These are phyloP conservation scores for Gymnoscelis rufifasciata DNA, from an alignment of 2,888 invertebrate genomes.

Conservation along the genomic window DNA sequence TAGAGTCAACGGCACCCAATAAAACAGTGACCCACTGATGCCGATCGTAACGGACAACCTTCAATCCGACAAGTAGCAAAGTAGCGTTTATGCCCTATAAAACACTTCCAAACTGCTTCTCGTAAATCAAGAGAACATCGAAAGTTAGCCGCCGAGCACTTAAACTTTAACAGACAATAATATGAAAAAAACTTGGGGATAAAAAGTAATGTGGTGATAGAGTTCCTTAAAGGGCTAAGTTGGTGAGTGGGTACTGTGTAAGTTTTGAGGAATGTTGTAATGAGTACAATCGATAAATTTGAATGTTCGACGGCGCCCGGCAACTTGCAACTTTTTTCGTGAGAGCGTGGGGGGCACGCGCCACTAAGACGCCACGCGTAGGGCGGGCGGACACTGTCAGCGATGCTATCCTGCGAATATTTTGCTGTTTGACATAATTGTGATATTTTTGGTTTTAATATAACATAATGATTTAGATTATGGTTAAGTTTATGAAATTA, in stretches of 20 bases:
- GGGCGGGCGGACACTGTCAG: slow-evolving; percentile 29
- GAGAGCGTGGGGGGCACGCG: slow-evolving; percentile 63
- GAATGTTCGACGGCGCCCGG: slow-evolving; percentile 76
- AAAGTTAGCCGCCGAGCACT: slow-evolving; percentile 76
- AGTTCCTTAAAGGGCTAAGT: slow-evolving; percentile 70
- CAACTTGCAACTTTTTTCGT: slow-evolving; percentile 78
- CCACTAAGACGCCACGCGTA: slow-evolving; percentile 60
- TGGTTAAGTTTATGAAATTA: no score
- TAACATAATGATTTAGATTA: no score
- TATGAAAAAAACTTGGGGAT: slow-evolving; percentile 72
- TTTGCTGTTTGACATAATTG: no score
- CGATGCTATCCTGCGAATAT: slow-evolving; percentile 9
- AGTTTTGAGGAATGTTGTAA: slow-evolving; percentile 77
- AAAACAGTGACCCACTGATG: slow-evolving; percentile 64
- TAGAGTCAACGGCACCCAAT: slow-evolving; percentile 37
- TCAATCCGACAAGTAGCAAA: slow-evolving; percentile 75
- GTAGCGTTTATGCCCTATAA: slow-evolving; percentile 77
- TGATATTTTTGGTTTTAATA: no score
- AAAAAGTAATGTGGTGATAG: slow-evolving; percentile 74
- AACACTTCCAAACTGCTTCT: slow-evolving; percentile 72
- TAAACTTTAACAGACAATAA: slow-evolving; percentile 79
- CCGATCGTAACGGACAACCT: slow-evolving; percentile 60
- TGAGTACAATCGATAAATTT: slow-evolving; percentile 79
- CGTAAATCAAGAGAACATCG: slow-evolving; percentile 61
- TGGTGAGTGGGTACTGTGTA: slow-evolving; percentile 68